Base-by-base conservation (phyloP, 2,888 invertebrate species). In the Sepiola atlantica region DNA sequence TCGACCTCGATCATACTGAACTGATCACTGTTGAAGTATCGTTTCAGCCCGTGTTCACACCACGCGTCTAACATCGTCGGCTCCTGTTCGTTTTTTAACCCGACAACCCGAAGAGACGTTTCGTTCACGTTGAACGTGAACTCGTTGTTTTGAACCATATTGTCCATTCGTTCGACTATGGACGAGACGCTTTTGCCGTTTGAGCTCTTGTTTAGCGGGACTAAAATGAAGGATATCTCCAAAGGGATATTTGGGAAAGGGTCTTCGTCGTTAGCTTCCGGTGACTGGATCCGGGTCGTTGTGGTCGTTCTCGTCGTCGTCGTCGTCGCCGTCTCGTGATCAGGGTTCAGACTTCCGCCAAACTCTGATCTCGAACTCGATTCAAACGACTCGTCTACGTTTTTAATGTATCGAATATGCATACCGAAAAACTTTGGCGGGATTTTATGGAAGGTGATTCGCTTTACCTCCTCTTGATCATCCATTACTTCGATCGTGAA, bases 111-210 rank as follows among this genome's bases (percentile, higher is more conserved):
- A n/a, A 96, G 95, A 35, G 95, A 94, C 16, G 96, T 96, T 10
- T 96, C 96, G 93, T 96, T 96, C n/a, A 96, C 93, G 28, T 95
- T 95, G 55, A 96, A 94, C 32, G 94, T 95, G 93, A 96, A 96
- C 21, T 95, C 94, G 18, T 95, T 95, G 28, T 95, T 95, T 12
- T 94, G 57, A 32, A 96, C 95, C 61, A 96, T 91, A 16, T 95
- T 92, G 90, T 95, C 95, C 95, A 96, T 96, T 32, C 94, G 95
- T 35, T 96, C 94, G 20, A 96, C 95, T n/a, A 96, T 94, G 45
- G 57, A 95, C 16, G 94, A 94, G 1, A 96, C 95, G 6, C 95
- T 95, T 77, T 95, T 95, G 54, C 96, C 96, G 10, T 94, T 93
- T 2, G 94, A 92, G 0, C 94, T 94, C 90, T 94, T 94, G 91